Base-by-base conservation (phyloP, 2,888 invertebrate species). In the Epsilonema sp. region DNA sequence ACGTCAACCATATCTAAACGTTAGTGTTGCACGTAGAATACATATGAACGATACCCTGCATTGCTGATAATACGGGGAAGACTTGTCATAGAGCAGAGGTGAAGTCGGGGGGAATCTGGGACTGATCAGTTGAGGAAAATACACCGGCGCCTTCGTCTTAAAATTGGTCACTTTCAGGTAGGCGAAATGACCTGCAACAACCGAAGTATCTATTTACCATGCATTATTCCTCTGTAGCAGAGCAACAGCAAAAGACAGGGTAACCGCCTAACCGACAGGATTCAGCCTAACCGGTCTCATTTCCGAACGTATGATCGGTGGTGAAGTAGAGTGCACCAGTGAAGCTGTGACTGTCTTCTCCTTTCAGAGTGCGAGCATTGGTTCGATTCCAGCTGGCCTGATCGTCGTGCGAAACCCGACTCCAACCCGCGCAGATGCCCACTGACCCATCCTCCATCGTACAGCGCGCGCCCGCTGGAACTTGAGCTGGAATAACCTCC, bases 381-480 rank as follows among this genome's bases (percentile, higher is more conserved):
- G 23, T 16, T 42, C 46, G 42, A 8, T 36, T 42, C 16, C 46
- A 46, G n/a, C n/a, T n/a, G n/a, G n/a, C n/a, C n/a, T n/a, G n/a
- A n/a, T n/a, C n/a, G n/a, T n/a, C n/a, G n/a, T n/a, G n/a, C 41
- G 20, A 31, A 8, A 31, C 31, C 8, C 16, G 8, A 16, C 31
- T 31, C 31, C 31, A 31, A 31, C 38, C 13, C 11, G 13, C 16
- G 5, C 38, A 38, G 19, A n/a, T 19, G 38, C 38, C 25, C 8
- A 13, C 37, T 3, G 38, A n/a, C n/a, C n/a, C 37, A 13, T 43
- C 31, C 21, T 47, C 47, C 22, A 47, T 44, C 3, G n/a, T 37
- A 44, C 47, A 47, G 3, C 47, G 31, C 5, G 47, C 47, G 25
- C 47, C 47, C 24, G 5, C 3, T 3, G 47, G 47, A 2, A 47